A percentile compares a stretch with the other conserved stretches of the same genome.
These are phyloP conservation scores for Xiphophorus hellerii DNA, from an alignment of 2,113 vertebrate species.

Conservation along the genomic window DNA sequence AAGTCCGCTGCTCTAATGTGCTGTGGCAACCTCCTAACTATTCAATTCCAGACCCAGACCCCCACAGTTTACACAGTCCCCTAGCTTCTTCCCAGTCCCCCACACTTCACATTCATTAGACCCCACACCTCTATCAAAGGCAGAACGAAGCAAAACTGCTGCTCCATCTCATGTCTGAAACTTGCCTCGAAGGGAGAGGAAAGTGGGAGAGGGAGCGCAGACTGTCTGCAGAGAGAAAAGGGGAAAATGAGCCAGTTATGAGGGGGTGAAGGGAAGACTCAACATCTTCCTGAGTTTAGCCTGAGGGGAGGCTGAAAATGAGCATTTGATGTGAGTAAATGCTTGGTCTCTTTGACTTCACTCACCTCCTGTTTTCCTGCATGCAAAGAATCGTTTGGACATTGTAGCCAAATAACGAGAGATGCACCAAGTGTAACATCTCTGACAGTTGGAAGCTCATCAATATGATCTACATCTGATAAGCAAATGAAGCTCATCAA, in stretches of 20 bases:
- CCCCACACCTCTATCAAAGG: conserved; percentile 72
- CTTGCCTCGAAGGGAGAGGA: conserved; percentile 50
- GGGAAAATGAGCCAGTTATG: conserved; percentile 25
- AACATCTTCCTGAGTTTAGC: conserved; percentile 40
- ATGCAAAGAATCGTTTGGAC: background rate
- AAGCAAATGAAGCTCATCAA: too few relatives aligned
- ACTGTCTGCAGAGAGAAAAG: conserved; percentile 14
- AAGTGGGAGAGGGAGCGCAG: conserved; percentile 34
- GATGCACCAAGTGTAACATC: background rate
- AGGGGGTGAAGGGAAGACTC: conserved; percentile 27
- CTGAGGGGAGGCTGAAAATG: conserved; percentile 37
- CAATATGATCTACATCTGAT: background rate
- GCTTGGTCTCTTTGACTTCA: background rate
- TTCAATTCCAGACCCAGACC: conserved; percentile 77
- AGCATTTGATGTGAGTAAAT: conserved; percentile 24
- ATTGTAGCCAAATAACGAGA: background rate
- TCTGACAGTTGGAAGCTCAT: background rate
- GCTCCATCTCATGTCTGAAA: conserved; percentile 63
- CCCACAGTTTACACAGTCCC: conserved; percentile 68
- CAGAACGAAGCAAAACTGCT: conserved; percentile 38
- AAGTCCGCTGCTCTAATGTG: conserved; percentile 68
- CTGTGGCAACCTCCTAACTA: conserved; percentile 80
- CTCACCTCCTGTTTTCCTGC: too few relatives aligned
- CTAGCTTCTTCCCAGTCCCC: conserved; percentile 58
- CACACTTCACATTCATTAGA: conserved; percentile 73